Evolutionary conservation across 2,113 vertebrate species (phyloP), one percentile per base, ranked within the genome.

Genomic region (Vulpes vulpes): DNA sequence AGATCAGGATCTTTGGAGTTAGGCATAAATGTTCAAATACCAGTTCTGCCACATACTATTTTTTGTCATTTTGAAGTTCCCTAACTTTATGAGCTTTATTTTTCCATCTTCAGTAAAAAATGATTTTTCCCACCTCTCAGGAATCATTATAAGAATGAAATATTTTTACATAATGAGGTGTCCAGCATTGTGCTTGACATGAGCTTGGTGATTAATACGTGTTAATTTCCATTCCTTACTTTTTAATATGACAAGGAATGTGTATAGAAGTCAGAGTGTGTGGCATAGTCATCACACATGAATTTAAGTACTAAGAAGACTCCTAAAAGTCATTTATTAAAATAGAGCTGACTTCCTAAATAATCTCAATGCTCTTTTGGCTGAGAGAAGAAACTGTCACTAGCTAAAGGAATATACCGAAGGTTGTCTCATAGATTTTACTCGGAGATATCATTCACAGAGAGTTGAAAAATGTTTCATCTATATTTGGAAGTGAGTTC

Each of bases 401-500:
- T 15, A 43, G 67, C 22, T 73, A 69, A 84, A n/a, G 16, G 62
- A 62, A 88, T 76, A 22, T 64, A 49, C 14, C 5, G 27, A 88
- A 20, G 8, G 23, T 82, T 81, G 14, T 80, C 71, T 96, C 3
- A 30, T 23, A 89, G 38, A 2, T 83, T 97, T 97, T 74, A 49
- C 19, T 91, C 8, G 62, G 64, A 93, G 14, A 32, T 88, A 82
- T 60, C 38, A 91, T 55, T 96, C 57, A 85, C 5, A 85, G 74
- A 57, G 4, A 74, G 17, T 59, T 95, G 59, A 94, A 94, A 96
- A 64, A 94, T 87, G 30, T 91, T 94, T 89, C 43, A 80, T 59
- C 43, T 96, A 71, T 87, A 91, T 82, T 71, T 96, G 71, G 35
- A 92, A 85, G 15, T 97, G 35, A 93, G 25, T 88, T 93, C 25